Evolutionary conservation across 1,140 invertebrate species (phyloP), one percentile per base, ranked within the genome.

Genomic region (Drosophila malerkotliana): DNA sequence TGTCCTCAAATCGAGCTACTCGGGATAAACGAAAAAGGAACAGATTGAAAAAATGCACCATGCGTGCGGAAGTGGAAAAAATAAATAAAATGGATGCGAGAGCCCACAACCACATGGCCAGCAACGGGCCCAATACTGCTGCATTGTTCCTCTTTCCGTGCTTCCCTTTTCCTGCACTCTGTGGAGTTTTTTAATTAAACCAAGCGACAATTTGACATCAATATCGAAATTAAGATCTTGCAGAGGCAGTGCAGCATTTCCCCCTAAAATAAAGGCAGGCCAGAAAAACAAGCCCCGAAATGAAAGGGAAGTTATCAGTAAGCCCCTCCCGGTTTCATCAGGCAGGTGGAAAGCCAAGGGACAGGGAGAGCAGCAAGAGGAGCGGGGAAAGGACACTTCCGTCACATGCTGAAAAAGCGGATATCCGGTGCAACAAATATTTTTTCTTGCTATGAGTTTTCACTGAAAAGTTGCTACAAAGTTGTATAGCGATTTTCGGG

Each of bases 141-240:
- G 7, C 26, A 44, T 69, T 41, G 39, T 66, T 66, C 28, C 41
- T 24, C 24, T 26, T 34, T 26, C 8, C 4, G 26, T 14, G 32
- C 34, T 57, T 34, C 47, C 39, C 52, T 57, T 59, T 58, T 55
- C 37, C 49, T 57, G 67, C 78, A 81, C 24, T 47, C 67, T 49
- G 62, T 80, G 77, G 26, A 62, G 73, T 63, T 88, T 87, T 87
- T 87, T 88, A 87, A 87, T 87, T 87, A 87, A 87, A 87, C 56
- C 57, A 45, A 62, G 63, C 83, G 83, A 87, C 83, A 83, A 87
- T 87, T 87, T 87, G 83, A 87, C 83, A 88, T 88, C 83, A 87
- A 87, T 87, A 87, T 87, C 83, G 83, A 87, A 88, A 88, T 87
- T 83, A 88, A 87, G 79, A 87, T 88, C 83, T 87, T 83, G 76